phyloP scores from a whole-genome alignment of 2,797 vertebrate species.

The Galago senegalensis region DNA sequence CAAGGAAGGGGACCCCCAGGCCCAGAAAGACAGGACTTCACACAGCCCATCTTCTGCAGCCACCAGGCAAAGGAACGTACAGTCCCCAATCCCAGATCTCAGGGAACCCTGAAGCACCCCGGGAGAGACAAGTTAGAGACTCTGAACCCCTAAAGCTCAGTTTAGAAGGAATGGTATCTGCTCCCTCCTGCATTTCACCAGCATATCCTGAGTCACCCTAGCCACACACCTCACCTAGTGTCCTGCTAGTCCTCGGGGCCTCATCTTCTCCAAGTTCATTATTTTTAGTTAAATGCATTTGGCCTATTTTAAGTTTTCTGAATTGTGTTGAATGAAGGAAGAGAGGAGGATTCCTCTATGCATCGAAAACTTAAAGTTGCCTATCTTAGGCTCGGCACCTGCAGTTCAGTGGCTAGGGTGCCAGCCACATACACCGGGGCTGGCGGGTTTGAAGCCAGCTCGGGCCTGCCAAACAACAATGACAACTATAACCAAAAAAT shows the following conservation, averaged over 20 bases:
- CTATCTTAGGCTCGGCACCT: slow-evolving; percentile 41
- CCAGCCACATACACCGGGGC: too few species aligned
- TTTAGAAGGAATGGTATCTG: slow-evolving; percentile 73
- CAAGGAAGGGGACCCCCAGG: slow-evolving; percentile 68
- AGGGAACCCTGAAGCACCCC: slow-evolving; percentile 57
- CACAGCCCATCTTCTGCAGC: slow-evolving; percentile 18
- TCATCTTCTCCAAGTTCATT: slow-evolving; percentile 81
- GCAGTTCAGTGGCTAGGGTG: too few species aligned
- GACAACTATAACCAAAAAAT: too few species aligned
- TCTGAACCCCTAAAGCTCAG: slow-evolving; percentile 83
- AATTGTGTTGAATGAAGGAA: background rate
- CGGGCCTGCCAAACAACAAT: too few species aligned
- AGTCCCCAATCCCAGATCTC: slow-evolving; percentile 40
- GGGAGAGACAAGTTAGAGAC: slow-evolving; percentile 51
- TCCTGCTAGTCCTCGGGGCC: slow-evolving; percentile 66
- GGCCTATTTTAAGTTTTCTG: slow-evolving; percentile 4
- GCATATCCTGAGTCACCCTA: slow-evolving; percentile 73
- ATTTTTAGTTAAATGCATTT: background rate
- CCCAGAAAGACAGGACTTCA: slow-evolving; percentile 55
- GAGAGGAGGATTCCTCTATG: background rate
- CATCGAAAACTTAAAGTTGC: background rate
- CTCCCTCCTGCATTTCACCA: background rate
- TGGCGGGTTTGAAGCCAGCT: too few species aligned
- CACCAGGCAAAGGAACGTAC: slow-evolving; percentile 47
- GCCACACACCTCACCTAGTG: slow-evolving; percentile 63